These are phyloP conservation scores for Eurosta solidaginis DNA, from an alignment of 1,140 invertebrate genomes.

Conservation along the genomic window DNA sequence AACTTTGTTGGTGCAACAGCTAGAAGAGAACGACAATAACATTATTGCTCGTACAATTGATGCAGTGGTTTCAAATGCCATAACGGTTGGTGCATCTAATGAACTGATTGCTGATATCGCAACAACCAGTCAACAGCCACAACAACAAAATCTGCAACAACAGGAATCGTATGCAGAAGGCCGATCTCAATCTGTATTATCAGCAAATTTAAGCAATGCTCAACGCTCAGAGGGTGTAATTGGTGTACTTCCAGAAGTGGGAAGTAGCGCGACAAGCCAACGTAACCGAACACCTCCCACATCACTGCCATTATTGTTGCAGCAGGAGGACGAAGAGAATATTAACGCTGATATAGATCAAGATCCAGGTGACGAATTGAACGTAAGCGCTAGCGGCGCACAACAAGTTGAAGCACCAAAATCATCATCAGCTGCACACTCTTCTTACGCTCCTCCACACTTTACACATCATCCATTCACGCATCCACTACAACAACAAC, in stretches of 20 bases:
- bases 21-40: constrained; percentile 39
- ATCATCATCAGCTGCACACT: neutral
- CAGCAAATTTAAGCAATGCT: constrained; percentile 20
- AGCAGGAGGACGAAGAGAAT: constrained; percentile 21
- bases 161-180: neutral
- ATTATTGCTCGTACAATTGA: constrained; percentile 54
- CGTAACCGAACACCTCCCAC: constrained; percentile 30
- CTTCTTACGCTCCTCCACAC: neutral
- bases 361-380: constrained; percentile 28
- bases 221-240: constrained; percentile 21
- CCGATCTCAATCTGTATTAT: no score
- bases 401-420: neutral
- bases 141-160: constrained; percentile 16
- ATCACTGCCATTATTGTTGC: constrained; percentile 35
- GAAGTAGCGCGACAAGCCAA: constrained; percentile 17
- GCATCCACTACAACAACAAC: constrained; percentile 30
- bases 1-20: no score
- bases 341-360: no score
- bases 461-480: constrained; percentile 29
- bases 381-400: neutral
- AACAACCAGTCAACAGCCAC: constrained; percentile 29
- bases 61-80: constrained; percentile 38
- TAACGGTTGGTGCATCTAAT: constrained; percentile 6
- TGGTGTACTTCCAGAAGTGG: constrained; percentile 28
- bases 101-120: constrained; percentile 36